Base-by-base conservation (phyloP, 2,888 invertebrate species). In the Dorcus parallelipipedus region DNA sequence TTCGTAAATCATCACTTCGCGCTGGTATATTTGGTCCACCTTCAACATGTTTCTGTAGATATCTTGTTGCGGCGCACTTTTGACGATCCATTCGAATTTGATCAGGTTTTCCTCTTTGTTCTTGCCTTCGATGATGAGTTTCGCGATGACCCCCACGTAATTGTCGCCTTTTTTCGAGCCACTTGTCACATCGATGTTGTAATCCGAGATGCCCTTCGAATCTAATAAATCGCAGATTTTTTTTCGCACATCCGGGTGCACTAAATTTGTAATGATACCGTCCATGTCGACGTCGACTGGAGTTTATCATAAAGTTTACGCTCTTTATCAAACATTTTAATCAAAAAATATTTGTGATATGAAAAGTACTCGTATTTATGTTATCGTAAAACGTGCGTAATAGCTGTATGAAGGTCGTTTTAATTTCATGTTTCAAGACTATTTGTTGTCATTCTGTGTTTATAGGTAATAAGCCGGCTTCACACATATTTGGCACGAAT, bases 1-100 rank as follows among this genome's bases (percentile, higher is more conserved):
- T 9, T 61, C 59, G 60, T 74, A 74, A 6, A 71, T 54, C 43
- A 64, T 67, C 4, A 67, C 65, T 62, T 75, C 75, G 17, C 72
- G 62, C 6, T 60, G 33, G 54, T 69, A 75, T 1, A 67, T 58
- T 3, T 57, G 38, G 1, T 58, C 60, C 4, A 74, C 58, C 6
- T 69, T 69, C 0, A 65, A 56, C 4, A 62, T 9, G n/a, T 64
- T 61, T 14, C 73, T 61, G 10, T 68, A 62, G 6, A 53, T 59
- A 54, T 68, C 66, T 14, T 58, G 62, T 9, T 50, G 51, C 4
- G 66, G 66, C 0, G 72, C 69, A 14, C 66, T 65, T 65, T 74
- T 75, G 9, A 71, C 60, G 3, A 75, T 70, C 48, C 69, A 60
- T 20, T 69, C 23, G 9, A 45, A 10, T 20, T 20, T 23, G 17